These are phyloP conservation scores for Tetragonisca angustula DNA, from an alignment of 2,888 invertebrate genomes.

Conservation along the genomic window DNA sequence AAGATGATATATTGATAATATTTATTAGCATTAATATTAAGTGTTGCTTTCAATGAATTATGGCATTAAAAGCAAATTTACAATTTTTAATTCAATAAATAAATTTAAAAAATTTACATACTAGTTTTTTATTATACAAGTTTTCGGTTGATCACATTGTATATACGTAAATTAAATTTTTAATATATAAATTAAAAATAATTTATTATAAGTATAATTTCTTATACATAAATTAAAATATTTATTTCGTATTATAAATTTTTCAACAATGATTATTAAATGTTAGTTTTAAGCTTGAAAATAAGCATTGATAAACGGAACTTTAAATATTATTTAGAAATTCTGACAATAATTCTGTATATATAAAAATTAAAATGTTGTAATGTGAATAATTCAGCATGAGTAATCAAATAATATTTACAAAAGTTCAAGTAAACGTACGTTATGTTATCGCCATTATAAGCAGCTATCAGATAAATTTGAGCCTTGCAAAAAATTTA, in stretches of 20 bases:
- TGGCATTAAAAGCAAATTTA: background rate
- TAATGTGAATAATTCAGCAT: background rate
- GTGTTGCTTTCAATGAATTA: background rate
- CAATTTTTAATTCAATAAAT: background rate
- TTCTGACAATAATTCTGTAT: background rate
- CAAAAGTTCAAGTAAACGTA: constrained; percentile 65
- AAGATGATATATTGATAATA: constrained; percentile 5
- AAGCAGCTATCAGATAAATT: constrained; percentile 72
- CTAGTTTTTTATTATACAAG: background rate
- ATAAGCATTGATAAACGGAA: constrained; percentile 35
- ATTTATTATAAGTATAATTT: too few relatives aligned
- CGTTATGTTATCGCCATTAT: constrained; percentile 73
- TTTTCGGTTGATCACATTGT: background rate
- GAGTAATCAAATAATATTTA: constrained; percentile 36
- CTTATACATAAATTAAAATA: background rate
- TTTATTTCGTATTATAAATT: background rate
- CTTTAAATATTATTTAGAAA: background rate
- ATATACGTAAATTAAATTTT: background rate
- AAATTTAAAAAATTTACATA: background rate
- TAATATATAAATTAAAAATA: too few relatives aligned
- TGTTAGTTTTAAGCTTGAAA: constrained; percentile 6
- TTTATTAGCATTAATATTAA: background rate
- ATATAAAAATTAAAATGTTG: background rate
- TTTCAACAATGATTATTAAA: constrained; percentile 15
- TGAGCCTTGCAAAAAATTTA: constrained; percentile 23